phyloP scores from a whole-genome alignment of 2,113 vertebrate genomes.

The Cynoglossus semilaevis region DNA sequence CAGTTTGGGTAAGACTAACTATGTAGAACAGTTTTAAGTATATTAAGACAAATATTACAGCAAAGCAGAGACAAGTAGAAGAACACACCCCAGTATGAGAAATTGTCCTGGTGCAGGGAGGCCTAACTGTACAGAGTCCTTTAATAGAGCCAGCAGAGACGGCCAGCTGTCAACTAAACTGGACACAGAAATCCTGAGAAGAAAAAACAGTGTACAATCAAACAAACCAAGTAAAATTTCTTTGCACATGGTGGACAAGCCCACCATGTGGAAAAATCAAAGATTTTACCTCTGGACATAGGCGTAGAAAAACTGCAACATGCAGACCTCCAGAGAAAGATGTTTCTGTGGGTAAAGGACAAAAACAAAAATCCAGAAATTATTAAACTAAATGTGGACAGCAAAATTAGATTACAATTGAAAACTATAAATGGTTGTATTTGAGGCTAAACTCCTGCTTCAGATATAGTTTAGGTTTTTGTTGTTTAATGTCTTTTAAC shows the following conservation, averaged over 20 bases:
- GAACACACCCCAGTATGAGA: slow-evolving; percentile 89
- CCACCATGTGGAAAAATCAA: too few species aligned
- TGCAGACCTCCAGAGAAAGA: slow-evolving; percentile 96
- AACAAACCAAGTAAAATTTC: slow-evolving; percentile 1
- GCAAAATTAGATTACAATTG: too few species aligned
- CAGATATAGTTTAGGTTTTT: too few species aligned
- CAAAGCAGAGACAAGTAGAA: background rate
- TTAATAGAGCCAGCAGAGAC: slow-evolving; percentile 88
- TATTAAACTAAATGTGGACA: background rate
- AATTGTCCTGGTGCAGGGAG: slow-evolving; percentile 96
- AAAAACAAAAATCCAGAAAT: background rate
- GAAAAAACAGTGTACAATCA: slow-evolving; percentile 11
- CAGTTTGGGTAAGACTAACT: too few species aligned
- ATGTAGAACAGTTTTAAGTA: too few species aligned
- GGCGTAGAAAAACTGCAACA: slow-evolving; percentile 99
- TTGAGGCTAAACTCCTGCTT: too few species aligned
- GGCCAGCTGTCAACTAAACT: slow-evolving; percentile 96
- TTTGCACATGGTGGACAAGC: too few species aligned
- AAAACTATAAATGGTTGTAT: too few species aligned
- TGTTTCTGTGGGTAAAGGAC: slow-evolving; percentile 82
- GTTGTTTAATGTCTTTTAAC: too few species aligned
- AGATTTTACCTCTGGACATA: slow-evolving; percentile 97
- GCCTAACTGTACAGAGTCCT: slow-evolving; percentile 92
- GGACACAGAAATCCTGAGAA: slow-evolving; percentile 88
- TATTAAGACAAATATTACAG: too few species aligned